These are phyloP conservation scores for Hypolimnas misippus DNA, from an alignment of 2,888 invertebrate species.

Conservation along the genomic window DNA sequence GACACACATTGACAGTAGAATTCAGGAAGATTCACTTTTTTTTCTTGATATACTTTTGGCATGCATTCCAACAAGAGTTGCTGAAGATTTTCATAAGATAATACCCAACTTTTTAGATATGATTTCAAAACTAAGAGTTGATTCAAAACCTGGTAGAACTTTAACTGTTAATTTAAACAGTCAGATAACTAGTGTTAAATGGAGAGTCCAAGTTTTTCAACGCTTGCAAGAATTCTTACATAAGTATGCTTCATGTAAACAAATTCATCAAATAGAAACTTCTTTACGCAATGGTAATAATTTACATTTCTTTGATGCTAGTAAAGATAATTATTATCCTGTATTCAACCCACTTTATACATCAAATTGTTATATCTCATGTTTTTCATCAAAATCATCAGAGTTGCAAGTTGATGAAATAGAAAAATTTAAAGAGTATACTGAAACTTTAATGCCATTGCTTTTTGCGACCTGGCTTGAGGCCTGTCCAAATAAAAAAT, in stretches of 20 bases:
- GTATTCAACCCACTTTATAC: slow-evolving; percentile 63
- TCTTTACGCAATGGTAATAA: slow-evolving; percentile 41
- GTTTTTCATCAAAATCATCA: slow-evolving; percentile 70
- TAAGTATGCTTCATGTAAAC: slow-evolving; percentile 63
- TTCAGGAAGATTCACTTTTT: slow-evolving; percentile 92
- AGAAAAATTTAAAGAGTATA: slow-evolving; percentile 84
- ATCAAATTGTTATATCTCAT: slow-evolving; percentile 66
- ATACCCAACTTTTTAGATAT: slow-evolving; percentile 92
- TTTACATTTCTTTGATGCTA: slow-evolving; percentile 56
- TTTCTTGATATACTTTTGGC: slow-evolving; percentile 90
- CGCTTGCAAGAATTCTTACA: slow-evolving; percentile 85
- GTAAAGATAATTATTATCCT: slow-evolving; percentile 59
- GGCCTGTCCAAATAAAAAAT: slow-evolving; percentile 83
- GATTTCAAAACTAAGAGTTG: slow-evolving; percentile 89
- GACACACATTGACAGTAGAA: slow-evolving; percentile 92
- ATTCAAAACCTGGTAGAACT: slow-evolving; percentile 87
- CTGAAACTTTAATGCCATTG: slow-evolving; percentile 88
- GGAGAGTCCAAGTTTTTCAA: slow-evolving; percentile 90
- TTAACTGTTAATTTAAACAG: slow-evolving; percentile 88
- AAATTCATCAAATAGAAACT: slow-evolving; percentile 49
- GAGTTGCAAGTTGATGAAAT: slow-evolving; percentile 68
- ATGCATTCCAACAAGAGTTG: slow-evolving; percentile 86
- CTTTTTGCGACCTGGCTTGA: slow-evolving; percentile 94
- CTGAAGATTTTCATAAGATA: slow-evolving; percentile 87
- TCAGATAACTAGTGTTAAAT: slow-evolving; percentile 89